Conservation (phyloP, 2,888 invertebrate genomes). For the Troilus luridus region DNA sequence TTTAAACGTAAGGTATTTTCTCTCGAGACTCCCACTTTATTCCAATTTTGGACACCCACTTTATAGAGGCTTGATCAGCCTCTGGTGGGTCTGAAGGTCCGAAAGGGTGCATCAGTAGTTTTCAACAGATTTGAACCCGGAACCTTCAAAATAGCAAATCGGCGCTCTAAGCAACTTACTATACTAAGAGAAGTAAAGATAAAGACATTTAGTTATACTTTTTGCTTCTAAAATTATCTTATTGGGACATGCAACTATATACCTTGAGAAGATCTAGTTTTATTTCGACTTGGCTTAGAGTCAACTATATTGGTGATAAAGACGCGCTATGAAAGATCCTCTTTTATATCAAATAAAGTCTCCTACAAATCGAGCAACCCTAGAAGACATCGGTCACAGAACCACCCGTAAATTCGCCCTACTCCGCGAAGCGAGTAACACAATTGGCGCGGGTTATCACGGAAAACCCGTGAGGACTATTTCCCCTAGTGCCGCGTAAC, state of each 20-base stretch:
- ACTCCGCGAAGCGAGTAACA: background rate
- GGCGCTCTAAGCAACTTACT: too few relatives aligned
- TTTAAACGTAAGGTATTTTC: too few relatives aligned
- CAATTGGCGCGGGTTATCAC: conserved; percentile 39
- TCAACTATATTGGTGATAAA: background rate
- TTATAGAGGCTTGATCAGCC: too few relatives aligned
- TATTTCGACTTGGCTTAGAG: background rate
- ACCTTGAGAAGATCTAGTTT: background rate
- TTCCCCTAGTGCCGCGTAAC: conserved; percentile 41
- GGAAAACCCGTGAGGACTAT: background rate
- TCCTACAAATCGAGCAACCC: background rate
- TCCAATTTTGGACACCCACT: too few relatives aligned
- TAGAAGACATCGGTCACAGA: background rate
- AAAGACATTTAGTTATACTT: background rate
- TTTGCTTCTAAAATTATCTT: background rate
- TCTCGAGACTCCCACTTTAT: too few relatives aligned
- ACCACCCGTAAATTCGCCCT: background rate
- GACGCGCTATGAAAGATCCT: background rate
- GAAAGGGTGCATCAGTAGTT: too few relatives aligned
- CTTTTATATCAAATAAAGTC: conserved; percentile 10
- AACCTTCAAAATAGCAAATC: too few relatives aligned
- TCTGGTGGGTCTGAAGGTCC: too few relatives aligned
- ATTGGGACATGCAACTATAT: background rate
- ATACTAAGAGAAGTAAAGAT: too few relatives aligned
- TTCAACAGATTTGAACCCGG: too few relatives aligned